Percentiles rank a stretch among this genome's conserved stretches.
phyloP scores from a whole-genome alignment of 2,113 vertebrate species.

The Sinocyclocheilus anophthalmus region DNA sequence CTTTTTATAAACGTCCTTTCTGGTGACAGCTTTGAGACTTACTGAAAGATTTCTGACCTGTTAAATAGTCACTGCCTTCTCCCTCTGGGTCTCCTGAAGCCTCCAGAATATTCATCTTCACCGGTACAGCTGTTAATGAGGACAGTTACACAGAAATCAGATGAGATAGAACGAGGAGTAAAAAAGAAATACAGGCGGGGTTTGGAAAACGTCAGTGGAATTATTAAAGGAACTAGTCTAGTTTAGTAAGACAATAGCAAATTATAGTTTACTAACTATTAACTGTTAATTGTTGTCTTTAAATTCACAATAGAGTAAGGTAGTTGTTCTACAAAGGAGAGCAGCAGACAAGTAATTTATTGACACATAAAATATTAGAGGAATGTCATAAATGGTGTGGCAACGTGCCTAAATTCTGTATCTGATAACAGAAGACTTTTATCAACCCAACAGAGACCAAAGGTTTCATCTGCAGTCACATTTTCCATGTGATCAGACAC shows the following conservation, averaged over 20 bases:
- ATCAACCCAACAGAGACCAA: constrained; percentile 59
- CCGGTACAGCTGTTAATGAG: constrained; percentile 51
- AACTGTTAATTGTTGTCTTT: not conserved
- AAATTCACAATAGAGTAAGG: not conserved
- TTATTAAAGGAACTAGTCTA: not conserved
- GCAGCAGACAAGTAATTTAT: not conserved
- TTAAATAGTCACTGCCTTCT: constrained; percentile 77
- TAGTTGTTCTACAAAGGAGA: not conserved
- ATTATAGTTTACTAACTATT: not conserved
- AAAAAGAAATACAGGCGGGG: not conserved
- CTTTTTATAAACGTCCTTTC: not conserved
- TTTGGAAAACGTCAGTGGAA: not conserved
- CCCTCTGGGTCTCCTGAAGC: constrained; percentile 78
- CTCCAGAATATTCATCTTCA: constrained; percentile 74
- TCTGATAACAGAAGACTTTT: constrained; percentile 42
- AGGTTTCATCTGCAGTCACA: constrained; percentile 52
- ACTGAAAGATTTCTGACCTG: constrained; percentile 76
- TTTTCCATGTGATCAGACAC: not conserved
- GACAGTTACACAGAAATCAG: constrained; percentile 58
- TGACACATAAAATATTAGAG: not conserved
- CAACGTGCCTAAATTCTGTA: not conserved
- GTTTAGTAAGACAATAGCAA: not conserved
- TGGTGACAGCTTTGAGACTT: not conserved
- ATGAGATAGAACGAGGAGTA: constrained; percentile 56
- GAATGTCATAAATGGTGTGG: not conserved